Evolutionary conservation across 2,888 invertebrate species (phyloP), one percentile per base, ranked within the genome.

Genomic region (Bombylius discolor): DNA sequence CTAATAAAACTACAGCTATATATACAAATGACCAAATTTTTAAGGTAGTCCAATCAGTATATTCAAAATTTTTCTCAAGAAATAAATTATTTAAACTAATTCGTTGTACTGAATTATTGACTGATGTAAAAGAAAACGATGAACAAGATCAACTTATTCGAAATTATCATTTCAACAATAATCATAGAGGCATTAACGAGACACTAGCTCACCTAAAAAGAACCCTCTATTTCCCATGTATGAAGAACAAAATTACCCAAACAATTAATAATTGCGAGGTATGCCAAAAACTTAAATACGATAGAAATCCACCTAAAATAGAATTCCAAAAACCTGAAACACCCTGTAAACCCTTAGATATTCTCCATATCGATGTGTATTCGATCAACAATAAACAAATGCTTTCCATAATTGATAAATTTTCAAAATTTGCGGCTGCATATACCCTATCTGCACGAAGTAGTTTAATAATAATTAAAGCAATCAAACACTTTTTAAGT

Each of bases 21-120:
- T 51, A 14, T 33, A 45, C 53, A 48, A 49, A 53, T n/a, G 55
- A 59, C 4, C 47, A 56, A 2, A 52, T 47, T 3, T 57, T 59
- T 47, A 57, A 9, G 45, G 42, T 46, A n/a, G 33, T 59, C n/a
- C 55, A 59, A 48, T 42, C 23, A 3, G 50, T 56, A n/a, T 49
- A 49, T 48, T 47, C 51, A 3, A 51, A 56, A 48, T 53, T 34
- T 23, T 56, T 53, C 47, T 58, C 55, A n/a, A 42, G 39, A 39
- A 58, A 45, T 14, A 51, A 51, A 49, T 32, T 33, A 12, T 53
- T 53, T 34, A 55, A 52, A 51, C 14, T 60, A 12, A 33, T 52
- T 2, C 39, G 52, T n/a, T 45, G 52, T 44, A 52, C 31, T 4
- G 33, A 44, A 52, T 7, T 33, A 32, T 13, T 52, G 5, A 44